Evolutionary conservation across 2,888 invertebrate species (phyloP).

Genomic region (Biston betularia): DNA sequence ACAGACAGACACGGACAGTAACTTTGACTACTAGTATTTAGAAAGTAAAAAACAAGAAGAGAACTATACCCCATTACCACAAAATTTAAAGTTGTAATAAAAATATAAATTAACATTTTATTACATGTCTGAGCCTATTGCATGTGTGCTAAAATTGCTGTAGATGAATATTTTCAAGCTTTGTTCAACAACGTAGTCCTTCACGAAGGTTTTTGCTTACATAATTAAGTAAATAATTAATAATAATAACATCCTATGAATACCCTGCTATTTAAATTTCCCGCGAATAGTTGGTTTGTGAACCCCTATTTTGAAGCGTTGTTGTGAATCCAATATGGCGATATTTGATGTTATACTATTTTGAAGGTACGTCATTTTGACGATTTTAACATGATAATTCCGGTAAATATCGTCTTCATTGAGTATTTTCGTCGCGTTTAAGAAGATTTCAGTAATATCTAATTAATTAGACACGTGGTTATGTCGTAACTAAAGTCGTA

Average conservation of each 20-base stretch:
- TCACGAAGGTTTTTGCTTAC: too few species aligned
- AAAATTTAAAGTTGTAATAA: too few species aligned
- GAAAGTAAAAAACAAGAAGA: too few species aligned
- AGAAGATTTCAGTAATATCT: conserved; percentile 53
- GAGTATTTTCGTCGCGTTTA: conserved; percentile 57
- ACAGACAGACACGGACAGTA: too few species aligned
- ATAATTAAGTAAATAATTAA: too few species aligned
- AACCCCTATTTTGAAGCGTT: conserved; percentile 88
- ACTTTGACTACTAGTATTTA: too few species aligned
- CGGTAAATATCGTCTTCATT: conserved; percentile 76
- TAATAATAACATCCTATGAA: background rate
- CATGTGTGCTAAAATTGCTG: too few species aligned
- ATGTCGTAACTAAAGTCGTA: conserved; percentile 73
- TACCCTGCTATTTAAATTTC: conserved; percentile 58
- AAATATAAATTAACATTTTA: too few species aligned
- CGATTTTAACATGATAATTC: conserved; percentile 82
- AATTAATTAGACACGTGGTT: conserved; percentile 56
- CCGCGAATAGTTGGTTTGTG: conserved; percentile 73
- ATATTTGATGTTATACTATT: conserved; percentile 86
- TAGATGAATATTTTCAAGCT: too few species aligned
- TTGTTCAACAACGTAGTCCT: too few species aligned
- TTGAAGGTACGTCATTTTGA: conserved; percentile 87
- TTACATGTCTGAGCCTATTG: too few species aligned
- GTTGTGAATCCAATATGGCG: conserved; percentile 91
- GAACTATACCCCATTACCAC: too few species aligned